Evolutionary conservation across 2,113 vertebrate species (phyloP).

Genomic region (Emydura subglobosa): DNA sequence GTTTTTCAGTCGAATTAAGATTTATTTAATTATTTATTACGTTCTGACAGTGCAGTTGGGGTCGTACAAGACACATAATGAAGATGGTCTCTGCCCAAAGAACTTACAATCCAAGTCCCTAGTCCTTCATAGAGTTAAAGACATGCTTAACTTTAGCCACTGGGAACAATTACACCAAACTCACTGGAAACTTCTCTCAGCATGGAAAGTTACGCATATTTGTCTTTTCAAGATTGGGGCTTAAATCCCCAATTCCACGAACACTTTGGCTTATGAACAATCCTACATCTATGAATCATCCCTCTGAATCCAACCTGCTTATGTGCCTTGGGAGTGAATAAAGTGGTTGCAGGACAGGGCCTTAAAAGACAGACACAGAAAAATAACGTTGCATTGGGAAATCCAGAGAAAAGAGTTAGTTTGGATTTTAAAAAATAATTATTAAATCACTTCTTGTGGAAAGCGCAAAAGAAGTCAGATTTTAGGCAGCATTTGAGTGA

Average conservation of each 20-base stretch:
- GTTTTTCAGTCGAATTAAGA: background rate
- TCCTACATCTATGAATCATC: background rate
- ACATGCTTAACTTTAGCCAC: background rate
- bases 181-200: background rate
- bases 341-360: background rate
- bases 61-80: background rate
- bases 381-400: background rate
- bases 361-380: background rate
- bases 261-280: background rate
- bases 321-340: background rate
- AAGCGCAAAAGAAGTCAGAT: background rate
- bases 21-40: background rate
- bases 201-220: background rate
- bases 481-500: background rate
- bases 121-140: background rate
- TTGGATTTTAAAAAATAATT: background rate
- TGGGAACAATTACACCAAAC: background rate
- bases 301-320: background rate
- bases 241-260: too few species aligned
- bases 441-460: background rate
- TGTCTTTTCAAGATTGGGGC: too few species aligned
- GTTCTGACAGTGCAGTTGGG: background rate
- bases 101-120: background rate
- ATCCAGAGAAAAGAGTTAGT: background rate
- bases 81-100: background rate